Evolutionary conservation across 30 jellyfish, hydroid and myxozoan genomes (phyloP).

Genomic region (Aurelia aurita): DNA sequence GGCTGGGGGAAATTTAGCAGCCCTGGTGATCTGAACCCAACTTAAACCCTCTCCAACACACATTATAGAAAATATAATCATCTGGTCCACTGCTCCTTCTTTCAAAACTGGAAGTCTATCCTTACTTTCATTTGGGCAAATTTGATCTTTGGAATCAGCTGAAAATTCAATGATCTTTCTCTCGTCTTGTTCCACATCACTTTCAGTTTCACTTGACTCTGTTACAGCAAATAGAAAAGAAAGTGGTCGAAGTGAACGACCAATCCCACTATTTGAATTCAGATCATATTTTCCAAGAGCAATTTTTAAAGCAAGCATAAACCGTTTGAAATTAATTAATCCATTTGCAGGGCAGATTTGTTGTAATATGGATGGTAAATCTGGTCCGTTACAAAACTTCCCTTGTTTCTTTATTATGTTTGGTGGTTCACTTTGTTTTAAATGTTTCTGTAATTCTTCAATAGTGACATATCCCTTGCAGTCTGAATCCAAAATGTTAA

Average conservation of each 20-base stretch:
- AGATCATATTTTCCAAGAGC: constrained; percentile 48
- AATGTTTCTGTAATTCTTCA: constrained; percentile 48
- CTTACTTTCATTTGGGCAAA: background rate
- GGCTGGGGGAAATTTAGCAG: too few species aligned
- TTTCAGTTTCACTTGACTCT: constrained; percentile 25
- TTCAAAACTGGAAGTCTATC: background rate
- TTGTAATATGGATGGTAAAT: constrained; percentile 17
- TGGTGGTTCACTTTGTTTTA: background rate
- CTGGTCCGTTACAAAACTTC: background rate
- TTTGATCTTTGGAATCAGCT: constrained; percentile 9
- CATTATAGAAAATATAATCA: background rate
- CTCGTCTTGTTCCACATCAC: background rate
- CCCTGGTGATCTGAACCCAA: too few species aligned
- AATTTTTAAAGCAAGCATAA: constrained; percentile 51
- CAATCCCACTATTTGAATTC: constrained; percentile 17
- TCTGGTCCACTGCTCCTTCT: background rate
- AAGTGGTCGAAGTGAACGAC: constrained; percentile 65
- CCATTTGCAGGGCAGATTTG: constrained; percentile 69
- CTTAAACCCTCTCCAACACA: too few species aligned
- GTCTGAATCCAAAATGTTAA: constrained; percentile 63
- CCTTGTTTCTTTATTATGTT: background rate
- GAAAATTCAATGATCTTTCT: background rate
- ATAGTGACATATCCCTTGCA: constrained; percentile 55
- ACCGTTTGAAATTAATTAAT: constrained; percentile 50
- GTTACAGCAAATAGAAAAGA: constrained; percentile 62